phyloP scores from a whole-genome alignment of 2,797 vertebrate species.

The Xyrichtys novacula region DNA sequence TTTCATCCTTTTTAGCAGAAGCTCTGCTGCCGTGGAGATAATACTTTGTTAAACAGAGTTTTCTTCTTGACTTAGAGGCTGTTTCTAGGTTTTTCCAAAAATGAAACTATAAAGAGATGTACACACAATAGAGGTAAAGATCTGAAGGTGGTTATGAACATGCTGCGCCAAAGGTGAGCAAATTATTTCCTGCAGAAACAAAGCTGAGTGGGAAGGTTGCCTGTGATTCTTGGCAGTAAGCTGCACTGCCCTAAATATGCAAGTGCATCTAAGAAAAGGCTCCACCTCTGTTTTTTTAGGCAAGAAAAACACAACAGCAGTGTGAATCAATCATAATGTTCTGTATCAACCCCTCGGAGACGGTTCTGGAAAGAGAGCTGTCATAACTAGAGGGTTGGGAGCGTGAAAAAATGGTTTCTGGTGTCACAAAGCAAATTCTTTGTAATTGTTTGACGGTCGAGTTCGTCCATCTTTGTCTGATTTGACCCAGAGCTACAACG shows the following conservation, averaged over 20 bases:
- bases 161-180: constrained; percentile 55
- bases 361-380: constrained; percentile 78
- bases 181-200: constrained; percentile 50
- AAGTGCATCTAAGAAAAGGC: constrained; percentile 45
- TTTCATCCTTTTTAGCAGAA: constrained; percentile 10
- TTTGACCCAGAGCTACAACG: constrained; percentile 82
- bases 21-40: constrained; percentile 7
- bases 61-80: too few species aligned
- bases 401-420: constrained; percentile 76
- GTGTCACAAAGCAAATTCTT: constrained; percentile 83
- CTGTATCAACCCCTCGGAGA: constrained; percentile 77
- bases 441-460: constrained; percentile 79
- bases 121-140: constrained; percentile 22
- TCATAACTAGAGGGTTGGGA: constrained; percentile 78
- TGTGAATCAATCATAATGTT: constrained; percentile 82
- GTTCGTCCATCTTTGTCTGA: constrained; percentile 82
- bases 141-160: constrained; percentile 55
- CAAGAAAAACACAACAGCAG: constrained; percentile 79
- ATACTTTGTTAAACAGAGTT: neutral
- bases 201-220: constrained; percentile 55
- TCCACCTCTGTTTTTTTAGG: constrained; percentile 52
- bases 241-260: constrained; percentile 73
- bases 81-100: too few species aligned
- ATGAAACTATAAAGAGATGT: constrained; percentile 5
- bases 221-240: constrained; percentile 58